phyloP scores from a whole-genome alignment of 2,888 invertebrate species.

The Caenorhabditis macrosperma region DNA sequence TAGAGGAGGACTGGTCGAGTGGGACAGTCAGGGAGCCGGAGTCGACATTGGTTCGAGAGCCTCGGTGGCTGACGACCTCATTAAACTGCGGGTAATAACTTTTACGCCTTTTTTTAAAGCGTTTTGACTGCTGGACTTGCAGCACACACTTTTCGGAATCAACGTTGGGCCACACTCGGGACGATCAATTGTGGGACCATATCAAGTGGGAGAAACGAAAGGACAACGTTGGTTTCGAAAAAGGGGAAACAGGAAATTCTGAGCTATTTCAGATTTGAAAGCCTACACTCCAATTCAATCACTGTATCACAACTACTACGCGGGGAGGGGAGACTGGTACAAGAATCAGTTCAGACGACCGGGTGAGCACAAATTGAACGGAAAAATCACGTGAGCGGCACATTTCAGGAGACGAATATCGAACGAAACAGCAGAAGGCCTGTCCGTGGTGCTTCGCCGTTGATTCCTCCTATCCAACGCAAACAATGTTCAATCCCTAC shows the following conservation, averaged over 20 bases:
- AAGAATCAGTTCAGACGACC: constrained; percentile 60
- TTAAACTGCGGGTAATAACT: constrained; percentile 59
- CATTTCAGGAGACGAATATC: constrained; percentile 67
- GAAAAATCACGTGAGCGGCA: background rate
- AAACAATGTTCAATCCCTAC: constrained; percentile 53
- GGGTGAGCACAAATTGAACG: constrained; percentile 20
- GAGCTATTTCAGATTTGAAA: constrained; percentile 50
- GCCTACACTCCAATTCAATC: constrained; percentile 56
- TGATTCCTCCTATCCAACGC: constrained; percentile 60
- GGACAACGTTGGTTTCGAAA: constrained; percentile 52
- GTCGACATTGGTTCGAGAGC: constrained; percentile 71
- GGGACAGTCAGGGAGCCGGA: constrained; percentile 68
- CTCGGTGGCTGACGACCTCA: constrained; percentile 66
- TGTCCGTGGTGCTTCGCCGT: constrained; percentile 75
- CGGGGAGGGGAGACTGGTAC: constrained; percentile 65
- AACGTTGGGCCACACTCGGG: constrained; percentile 62
- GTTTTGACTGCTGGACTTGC: background rate
- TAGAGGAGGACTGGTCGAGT: constrained; percentile 70
- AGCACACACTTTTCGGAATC: constrained; percentile 61
- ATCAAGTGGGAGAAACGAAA: constrained; percentile 57
- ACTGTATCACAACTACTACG: constrained; percentile 62
- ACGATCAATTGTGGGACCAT: constrained; percentile 61
- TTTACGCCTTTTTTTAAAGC: background rate
- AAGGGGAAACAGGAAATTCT: background rate
- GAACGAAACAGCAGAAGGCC: constrained; percentile 67